Base-by-base conservation (phyloP, 1,140 invertebrate species). In the Hirudo medicinalis region DNA sequence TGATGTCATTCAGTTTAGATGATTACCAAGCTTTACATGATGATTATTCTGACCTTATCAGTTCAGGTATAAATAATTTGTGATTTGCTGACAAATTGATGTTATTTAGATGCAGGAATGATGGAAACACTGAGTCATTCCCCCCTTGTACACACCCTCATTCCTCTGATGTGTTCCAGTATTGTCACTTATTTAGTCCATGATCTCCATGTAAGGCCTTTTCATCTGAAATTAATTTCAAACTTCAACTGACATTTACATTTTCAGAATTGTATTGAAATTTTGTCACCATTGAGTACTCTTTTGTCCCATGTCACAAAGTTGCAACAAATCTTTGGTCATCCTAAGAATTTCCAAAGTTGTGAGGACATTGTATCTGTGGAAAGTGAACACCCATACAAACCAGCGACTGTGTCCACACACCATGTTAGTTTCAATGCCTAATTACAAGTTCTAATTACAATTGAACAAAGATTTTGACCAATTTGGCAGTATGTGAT, bases 361-460 rank as follows among this genome's bases (percentile, higher is more conserved):
- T 32, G 11, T 25, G 22, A 63, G 40, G 90, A 93, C 82, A 94
- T 94, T 79, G 89, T 91, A 15, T 88, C 92, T 84, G 87, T 97
- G 13, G 93, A 98, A 83, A 95, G 92, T 80, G 91, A 94, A 53
- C 95, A 98, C 85, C 95, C 94, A 0, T 98, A 98, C 81, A 92
- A 92, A 82, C 88, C 90, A 54, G 89, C 92, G 5, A 88, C 88
- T 67, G 89, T 95, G 19, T 88, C 87, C 54, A 90, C 90, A 83
- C 94, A 92, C 80, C 87, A 87, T 75, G 89, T 90, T 78, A 77
- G 76, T 72, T 17, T 49, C 43, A 15, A 17, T 5, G 43, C 43
- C 4, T 49, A 49, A n/a, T n/a, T n/a, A n/a, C n/a, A n/a, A n/a
- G 43, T 49, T 49, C 13, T 49, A 49, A 49, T 13, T 49, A 9